Conservation (phyloP, 2,888 invertebrate species). For the Caenorhabditis virilis region DNA sequence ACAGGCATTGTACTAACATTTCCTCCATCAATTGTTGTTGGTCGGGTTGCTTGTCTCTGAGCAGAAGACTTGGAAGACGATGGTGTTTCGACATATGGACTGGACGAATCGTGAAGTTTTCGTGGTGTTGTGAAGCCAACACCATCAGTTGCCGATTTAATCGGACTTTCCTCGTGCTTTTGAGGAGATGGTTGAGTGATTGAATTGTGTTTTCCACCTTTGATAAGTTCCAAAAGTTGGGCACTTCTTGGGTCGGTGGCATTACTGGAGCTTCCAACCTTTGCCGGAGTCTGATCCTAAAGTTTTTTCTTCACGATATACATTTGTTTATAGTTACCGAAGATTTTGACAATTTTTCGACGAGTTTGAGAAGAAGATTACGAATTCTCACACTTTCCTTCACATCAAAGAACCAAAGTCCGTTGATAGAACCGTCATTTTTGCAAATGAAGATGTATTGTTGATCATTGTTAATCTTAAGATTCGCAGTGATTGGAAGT, state of each 20-base stretch:
- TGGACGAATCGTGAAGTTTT: no score
- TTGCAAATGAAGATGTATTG: conserved; percentile 58
- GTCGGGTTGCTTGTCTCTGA: neutral
- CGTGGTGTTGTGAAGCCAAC: neutral
- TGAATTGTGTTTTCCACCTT: conserved; percentile 14
- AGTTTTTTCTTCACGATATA: neutral
- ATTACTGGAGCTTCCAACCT: no score
- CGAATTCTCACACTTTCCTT: conserved; percentile 39
- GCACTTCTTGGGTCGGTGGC: conserved; percentile 4
- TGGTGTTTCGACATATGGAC: conserved; percentile 4
- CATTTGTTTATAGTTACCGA: conserved; percentile 19
- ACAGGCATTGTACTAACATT: conserved; percentile 28
- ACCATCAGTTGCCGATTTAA: neutral
- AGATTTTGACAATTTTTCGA: conserved; percentile 34
- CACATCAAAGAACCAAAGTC: conserved; percentile 51
- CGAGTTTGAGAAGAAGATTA: conserved; percentile 34
- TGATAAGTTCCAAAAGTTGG: conserved; percentile 34
- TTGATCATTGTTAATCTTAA: conserved; percentile 43
- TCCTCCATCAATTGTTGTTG: neutral
- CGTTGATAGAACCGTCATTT: conserved; percentile 48
- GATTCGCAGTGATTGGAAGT: conserved; percentile 48
- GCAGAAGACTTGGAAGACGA: conserved; percentile 5
- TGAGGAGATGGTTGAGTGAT: neutral
- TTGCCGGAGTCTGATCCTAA: neutral
- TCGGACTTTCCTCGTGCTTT: neutral